Conservation (phyloP, 2,113 vertebrate genomes). For the Fregetta grallaria region DNA sequence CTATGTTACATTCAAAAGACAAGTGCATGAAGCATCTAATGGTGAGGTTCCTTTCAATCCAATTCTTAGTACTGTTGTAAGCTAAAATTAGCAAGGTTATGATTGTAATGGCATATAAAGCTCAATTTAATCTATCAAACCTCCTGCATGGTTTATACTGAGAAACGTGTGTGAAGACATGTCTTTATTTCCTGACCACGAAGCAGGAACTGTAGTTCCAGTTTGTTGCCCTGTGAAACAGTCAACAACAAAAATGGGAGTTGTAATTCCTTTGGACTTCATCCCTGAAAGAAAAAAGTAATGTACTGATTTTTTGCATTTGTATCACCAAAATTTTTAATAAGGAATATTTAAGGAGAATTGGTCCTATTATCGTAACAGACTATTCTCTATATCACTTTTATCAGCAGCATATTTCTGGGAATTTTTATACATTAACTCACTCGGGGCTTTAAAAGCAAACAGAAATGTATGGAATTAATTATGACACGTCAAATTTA, state of each 20-base stretch:
- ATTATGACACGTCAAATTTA: neutral
- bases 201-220: neutral
- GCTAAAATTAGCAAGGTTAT: neutral
- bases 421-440: neutral
- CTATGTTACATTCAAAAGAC: neutral
- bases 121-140: neutral
- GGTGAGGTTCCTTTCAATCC: neutral
- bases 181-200: neutral
- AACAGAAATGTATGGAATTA: neutral
- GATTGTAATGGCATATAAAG: neutral
- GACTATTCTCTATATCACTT: neutral
- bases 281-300: neutral
- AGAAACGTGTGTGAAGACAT: neutral
- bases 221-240: neutral
- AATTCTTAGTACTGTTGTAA: neutral
- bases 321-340: neutral
- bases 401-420: neutral
- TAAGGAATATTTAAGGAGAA: neutral
- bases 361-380: neutral
- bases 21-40: neutral
- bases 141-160: neutral
- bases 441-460: neutral
- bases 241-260: neutral
- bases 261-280: neutral
- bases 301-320: neutral